phyloP scores from a whole-genome alignment of 2,113 vertebrate genomes.

The Motacilla alba region DNA sequence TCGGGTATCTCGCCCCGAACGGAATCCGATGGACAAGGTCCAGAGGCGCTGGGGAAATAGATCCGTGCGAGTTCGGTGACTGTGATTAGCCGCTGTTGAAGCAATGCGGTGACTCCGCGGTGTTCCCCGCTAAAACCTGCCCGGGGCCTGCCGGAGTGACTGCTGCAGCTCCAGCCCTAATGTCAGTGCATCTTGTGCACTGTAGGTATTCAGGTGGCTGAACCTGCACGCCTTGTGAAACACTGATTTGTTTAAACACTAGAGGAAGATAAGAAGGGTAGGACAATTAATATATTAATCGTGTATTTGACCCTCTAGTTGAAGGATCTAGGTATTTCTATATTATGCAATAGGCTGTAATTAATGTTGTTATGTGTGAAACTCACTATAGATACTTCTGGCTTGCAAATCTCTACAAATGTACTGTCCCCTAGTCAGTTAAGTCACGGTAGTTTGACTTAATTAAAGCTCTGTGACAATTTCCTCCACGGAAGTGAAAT shows the following conservation, averaged over 20 bases:
- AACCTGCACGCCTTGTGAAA: not conserved
- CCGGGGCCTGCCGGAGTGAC: not conserved
- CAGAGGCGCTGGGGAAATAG: not conserved
- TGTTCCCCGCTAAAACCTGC: not conserved
- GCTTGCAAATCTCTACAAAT: not conserved
- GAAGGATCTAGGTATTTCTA: not conserved
- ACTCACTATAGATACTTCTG: not conserved
- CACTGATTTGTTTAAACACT: not conserved
- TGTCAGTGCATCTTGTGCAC: not conserved
- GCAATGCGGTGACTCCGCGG: not conserved
- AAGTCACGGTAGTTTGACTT: not conserved
- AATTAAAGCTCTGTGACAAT: not conserved
- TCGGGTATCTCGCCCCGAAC: not conserved
- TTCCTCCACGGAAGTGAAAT: not conserved
- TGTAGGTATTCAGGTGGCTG: not conserved
- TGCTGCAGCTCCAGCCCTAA: not conserved
- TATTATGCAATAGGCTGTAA: not conserved
- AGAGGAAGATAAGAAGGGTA: not conserved
- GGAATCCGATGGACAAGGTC: not conserved
- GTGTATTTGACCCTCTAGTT: not conserved
- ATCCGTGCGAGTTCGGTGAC: not conserved
- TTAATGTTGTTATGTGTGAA: not conserved
- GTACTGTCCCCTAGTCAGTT: not conserved
- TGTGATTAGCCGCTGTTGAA: not conserved
- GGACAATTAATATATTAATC: not conserved